These are phyloP conservation scores for Epicauta chinensis DNA, from an alignment of 1,140 invertebrate genomes.

Conservation along the genomic window DNA sequence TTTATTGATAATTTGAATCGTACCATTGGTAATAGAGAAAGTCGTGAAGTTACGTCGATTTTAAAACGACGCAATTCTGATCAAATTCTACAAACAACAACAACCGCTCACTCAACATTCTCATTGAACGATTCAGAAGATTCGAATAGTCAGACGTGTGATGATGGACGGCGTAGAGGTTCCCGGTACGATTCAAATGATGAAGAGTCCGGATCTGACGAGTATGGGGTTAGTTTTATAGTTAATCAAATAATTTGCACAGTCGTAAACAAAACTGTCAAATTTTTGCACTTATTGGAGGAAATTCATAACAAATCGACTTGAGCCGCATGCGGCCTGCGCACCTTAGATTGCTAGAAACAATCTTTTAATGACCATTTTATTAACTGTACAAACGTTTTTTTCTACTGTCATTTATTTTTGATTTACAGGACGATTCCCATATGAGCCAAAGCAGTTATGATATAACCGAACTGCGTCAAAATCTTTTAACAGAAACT, in stretches of 20 bases:
- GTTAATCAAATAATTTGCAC: background rate
- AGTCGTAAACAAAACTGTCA: background rate
- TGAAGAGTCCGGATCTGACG: constrained; percentile 50
- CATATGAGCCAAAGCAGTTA: constrained; percentile 53
- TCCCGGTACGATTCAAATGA: constrained; percentile 52
- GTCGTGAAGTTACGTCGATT: constrained; percentile 47
- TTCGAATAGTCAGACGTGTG: constrained; percentile 48
- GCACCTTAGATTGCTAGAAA: too few species aligned
- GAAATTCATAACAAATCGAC: too few species aligned
- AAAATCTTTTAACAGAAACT: constrained; percentile 63
- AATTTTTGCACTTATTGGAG: background rate
- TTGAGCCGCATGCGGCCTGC: too few species aligned
- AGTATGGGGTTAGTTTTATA: constrained; percentile 42
- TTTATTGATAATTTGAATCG: constrained; percentile 4
- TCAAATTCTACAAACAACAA: constrained; percentile 39
- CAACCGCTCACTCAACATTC: constrained; percentile 25
- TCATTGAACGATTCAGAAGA: constrained; percentile 46
- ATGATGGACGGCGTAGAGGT: constrained; percentile 38
- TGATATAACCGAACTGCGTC: constrained; percentile 63
- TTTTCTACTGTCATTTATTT: constrained; percentile 6
- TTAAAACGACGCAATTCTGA: constrained; percentile 52
- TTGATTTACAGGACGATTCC: constrained; percentile 51
- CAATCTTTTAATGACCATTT: too few species aligned
- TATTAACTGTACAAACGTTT: too few species aligned
- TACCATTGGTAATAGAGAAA: background rate